A percentile compares a stretch with the other conserved stretches of the same genome.
phyloP scores from a whole-genome alignment of 2,797 vertebrate species.

The Lepus oiostolus region DNA sequence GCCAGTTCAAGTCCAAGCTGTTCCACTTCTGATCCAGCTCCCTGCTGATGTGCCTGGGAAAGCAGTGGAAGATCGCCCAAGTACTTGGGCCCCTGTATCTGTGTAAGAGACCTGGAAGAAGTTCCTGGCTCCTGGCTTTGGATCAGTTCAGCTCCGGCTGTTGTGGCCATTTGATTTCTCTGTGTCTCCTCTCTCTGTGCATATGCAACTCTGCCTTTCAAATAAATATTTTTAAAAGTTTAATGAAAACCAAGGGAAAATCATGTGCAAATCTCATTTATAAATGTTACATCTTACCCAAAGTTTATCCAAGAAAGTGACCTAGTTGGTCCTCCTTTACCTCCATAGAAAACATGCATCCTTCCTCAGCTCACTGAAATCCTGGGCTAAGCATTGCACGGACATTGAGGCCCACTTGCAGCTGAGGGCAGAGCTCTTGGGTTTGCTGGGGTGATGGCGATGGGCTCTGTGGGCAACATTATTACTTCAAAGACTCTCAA shows the following conservation, averaged over 20 bases:
- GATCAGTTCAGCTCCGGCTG: no score
- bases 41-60: no score
- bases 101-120: no score
- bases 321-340: not conserved
- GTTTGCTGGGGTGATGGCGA: not conserved
- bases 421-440: not conserved
- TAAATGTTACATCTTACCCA: conserved; percentile 30
- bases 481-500: not conserved
- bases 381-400: not conserved
- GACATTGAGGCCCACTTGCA: not conserved
- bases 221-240: not conserved
- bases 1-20: no score
- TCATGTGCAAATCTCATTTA: not conserved
- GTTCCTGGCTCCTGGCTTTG: no score
- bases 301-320: conserved; percentile 3
- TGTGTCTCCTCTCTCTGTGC: no score
- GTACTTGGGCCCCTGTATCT: no score
- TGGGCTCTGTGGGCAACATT: not conserved
- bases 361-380: not conserved
- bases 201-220: no score
- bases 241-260: not conserved
- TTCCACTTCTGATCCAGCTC: no score
- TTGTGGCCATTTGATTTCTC: no score
- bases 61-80: no score
- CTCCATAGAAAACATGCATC: not conserved